Evolutionary conservation across 2,797 vertebrate species (phyloP), one percentile per base, ranked within the genome.

Genomic region (Pampus argenteus): DNA sequence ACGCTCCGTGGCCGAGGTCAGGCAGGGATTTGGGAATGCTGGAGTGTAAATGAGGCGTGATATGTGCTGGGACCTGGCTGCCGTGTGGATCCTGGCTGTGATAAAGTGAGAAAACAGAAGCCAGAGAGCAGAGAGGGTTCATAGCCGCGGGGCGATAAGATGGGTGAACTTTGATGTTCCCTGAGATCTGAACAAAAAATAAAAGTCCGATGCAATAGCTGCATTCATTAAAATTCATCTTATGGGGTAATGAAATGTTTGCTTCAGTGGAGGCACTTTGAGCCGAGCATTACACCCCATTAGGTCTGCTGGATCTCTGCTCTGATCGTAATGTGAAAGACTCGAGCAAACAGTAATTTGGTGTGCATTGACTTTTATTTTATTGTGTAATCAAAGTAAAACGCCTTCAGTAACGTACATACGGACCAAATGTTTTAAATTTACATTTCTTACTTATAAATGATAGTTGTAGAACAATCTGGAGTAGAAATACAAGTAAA

Each of bases 21-120:
- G 48, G 66, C 54, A 7, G 60, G 18, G 22, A 25, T 31, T 40
- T 22, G 47, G 28, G 23, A 52, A 49, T 6, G 52, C 26, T 18
- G 1, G 18, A 0, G 7, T 45, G 68, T 49, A 63, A 70, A 73
- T 49, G 71, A 82, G 71, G 45, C 51, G 49, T 65, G 71, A 50
- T 26, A 49, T 20, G 47, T 3, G 6, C 1, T 7, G 60, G 52
- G 48, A 34, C 31, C 55, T 18, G 68, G 64, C 51, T 11, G 26
- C 44, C 10, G 25, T 9, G 54, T 8, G 18, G 18, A 18, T 49
- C 40, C 51, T 52, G 23, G 2, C n/a, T 15, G 56, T 40, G 38
- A 58, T 26, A n/a, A 40, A 54, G 58, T 22, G 28, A 38, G 60
- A 38, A 26, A 68, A 45, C 49, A 65, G 69, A 45, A 64, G 60